Conservation (phyloP, 2,113 vertebrate genomes). For the Pao palembangensis region DNA sequence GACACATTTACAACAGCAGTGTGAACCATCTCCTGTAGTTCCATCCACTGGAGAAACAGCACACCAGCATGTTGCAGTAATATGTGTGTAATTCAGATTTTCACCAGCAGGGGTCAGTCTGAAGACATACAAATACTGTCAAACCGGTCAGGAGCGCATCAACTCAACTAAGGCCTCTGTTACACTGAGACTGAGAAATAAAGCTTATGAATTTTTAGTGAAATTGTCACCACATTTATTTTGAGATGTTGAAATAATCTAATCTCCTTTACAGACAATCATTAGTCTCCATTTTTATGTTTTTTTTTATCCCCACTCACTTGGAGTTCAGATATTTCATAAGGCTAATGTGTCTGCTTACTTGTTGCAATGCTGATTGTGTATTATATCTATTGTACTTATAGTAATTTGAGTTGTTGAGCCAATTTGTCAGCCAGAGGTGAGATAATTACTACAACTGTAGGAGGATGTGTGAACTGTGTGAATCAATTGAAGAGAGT, state of each 20-base stretch:
- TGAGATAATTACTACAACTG: constrained; percentile 34
- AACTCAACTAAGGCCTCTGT: not conserved
- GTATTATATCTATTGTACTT: constrained; percentile 41
- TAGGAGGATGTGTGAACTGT: constrained; percentile 9
- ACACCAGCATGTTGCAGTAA: not conserved
- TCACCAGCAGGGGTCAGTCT: constrained; percentile 44
- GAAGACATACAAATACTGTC: not conserved
- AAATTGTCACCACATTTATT: too few species aligned
- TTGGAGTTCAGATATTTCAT: too few species aligned
- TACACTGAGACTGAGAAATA: too few species aligned
- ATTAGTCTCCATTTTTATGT: too few species aligned
- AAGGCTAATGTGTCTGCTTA: constrained; percentile 16
- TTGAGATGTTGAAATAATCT: too few species aligned
- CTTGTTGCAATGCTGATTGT: constrained; percentile 30
- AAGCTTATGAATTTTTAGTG: too few species aligned
- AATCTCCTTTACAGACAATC: too few species aligned
- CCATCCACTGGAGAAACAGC: too few species aligned
- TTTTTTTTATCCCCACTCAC: too few species aligned
- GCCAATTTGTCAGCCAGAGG: constrained; percentile 22
- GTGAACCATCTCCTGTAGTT: too few species aligned
- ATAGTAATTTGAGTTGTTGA: constrained; percentile 46
- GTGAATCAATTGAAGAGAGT: constrained; percentile 29
- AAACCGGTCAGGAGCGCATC: not conserved
- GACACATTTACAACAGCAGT: too few species aligned
- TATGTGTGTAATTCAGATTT: constrained; percentile 21